Percentiles rank a stretch among this genome's conserved stretches.
These are phyloP conservation scores for Lasioglossum lativentre DNA, from an alignment of 2,888 invertebrate genomes.

Conservation along the genomic window DNA sequence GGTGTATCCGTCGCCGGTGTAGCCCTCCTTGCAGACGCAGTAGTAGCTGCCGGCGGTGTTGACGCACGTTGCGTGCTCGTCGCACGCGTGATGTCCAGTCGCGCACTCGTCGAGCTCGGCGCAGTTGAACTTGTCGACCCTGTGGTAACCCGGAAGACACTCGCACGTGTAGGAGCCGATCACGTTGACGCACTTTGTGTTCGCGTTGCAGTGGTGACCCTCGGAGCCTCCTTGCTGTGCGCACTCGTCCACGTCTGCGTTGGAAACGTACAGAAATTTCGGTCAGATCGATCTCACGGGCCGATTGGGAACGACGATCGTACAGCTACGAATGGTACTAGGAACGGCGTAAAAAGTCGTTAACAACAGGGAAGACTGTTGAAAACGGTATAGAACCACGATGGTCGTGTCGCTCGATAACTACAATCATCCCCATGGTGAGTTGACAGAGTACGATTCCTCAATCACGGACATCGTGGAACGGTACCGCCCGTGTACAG, in stretches of 20 bases:
- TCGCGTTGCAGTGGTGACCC: conserved; percentile 94
- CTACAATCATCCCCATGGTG: background rate
- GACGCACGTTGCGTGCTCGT: conserved; percentile 91
- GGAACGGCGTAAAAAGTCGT: background rate
- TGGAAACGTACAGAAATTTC: conserved; percentile 10
- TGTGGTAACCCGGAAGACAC: conserved; percentile 92
- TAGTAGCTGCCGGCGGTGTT: conserved; percentile 94
- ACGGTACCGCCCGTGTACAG: background rate
- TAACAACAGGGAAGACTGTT: background rate
- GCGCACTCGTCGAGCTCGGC: conserved; percentile 93
- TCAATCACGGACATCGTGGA: background rate
- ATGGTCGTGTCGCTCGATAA: background rate
- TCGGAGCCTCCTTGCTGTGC: conserved; percentile 90
- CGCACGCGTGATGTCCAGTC: conserved; percentile 90
- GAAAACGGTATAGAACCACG: background rate
- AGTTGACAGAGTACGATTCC: background rate
- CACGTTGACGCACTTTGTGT: conserved; percentile 93
- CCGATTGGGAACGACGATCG: background rate
- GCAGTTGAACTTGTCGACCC: conserved; percentile 92
- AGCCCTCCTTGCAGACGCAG: conserved; percentile 91
- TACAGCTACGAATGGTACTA: background rate
- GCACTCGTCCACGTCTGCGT: conserved; percentile 94
- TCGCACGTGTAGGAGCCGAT: conserved; percentile 93
- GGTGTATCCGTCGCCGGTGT: conserved; percentile 91
- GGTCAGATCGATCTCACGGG: background rate